These are phyloP conservation scores for Lasioglossum zephyrum DNA, from an alignment of 2,888 invertebrate species.

Conservation along the genomic window DNA sequence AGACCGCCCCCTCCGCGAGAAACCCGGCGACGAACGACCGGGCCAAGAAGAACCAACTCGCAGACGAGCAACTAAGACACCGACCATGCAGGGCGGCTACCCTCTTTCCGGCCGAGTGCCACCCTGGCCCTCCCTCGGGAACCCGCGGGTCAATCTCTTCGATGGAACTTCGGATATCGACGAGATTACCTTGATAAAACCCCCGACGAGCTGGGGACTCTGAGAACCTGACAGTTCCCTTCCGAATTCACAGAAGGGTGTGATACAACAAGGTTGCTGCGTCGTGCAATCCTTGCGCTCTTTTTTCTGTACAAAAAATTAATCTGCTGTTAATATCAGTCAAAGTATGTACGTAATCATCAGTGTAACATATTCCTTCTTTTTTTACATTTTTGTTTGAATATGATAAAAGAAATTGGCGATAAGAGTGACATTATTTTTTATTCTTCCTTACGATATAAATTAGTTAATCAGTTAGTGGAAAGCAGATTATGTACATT, in stretches of 20 bases:
- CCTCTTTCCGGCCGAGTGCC: background rate
- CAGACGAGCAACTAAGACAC: background rate
- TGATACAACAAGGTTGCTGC: background rate
- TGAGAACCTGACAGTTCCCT: background rate
- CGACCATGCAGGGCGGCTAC: background rate
- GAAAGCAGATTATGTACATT: too few species aligned
- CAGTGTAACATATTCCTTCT: background rate
- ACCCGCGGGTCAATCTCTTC: constrained; percentile 14
- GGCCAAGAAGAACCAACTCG: background rate
- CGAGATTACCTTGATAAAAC: background rate
- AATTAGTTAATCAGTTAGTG: too few species aligned
- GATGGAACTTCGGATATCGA: constrained; percentile 10
- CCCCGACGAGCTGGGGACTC: too few species aligned
- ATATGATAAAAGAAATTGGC: too few species aligned
- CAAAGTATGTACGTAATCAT: background rate
- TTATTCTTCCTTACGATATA: too few species aligned
- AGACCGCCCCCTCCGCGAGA: constrained; percentile 46
- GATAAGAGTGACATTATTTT: too few species aligned
- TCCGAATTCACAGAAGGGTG: background rate
- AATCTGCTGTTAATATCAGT: too few species aligned
- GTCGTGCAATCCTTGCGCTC: background rate
- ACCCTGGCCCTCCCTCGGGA: background rate
- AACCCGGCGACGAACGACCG: constrained; percentile 4
- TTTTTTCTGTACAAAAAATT: too few species aligned
- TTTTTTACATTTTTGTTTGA: too few species aligned